A percentile compares a stretch with the other conserved stretches of the same genome.
These are phyloP conservation scores for Tragopan temminckii DNA, from an alignment of 2,797 vertebrate genomes.

Conservation along the genomic window DNA sequence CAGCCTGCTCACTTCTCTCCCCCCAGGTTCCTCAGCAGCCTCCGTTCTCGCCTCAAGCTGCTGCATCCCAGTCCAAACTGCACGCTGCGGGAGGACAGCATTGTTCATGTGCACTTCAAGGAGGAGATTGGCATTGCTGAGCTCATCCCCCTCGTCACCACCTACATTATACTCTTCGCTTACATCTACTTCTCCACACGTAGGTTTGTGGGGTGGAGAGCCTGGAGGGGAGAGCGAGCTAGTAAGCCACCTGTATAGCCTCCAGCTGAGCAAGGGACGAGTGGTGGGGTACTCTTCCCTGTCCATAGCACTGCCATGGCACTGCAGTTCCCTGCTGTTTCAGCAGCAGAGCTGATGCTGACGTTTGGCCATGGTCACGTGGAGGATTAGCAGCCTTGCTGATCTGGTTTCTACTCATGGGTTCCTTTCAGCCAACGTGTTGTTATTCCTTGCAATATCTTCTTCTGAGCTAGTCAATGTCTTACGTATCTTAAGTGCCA, in stretches of 20 bases:
- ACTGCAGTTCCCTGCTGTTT: not conserved
- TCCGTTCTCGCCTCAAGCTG: conserved; percentile 90
- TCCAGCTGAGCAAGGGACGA: not conserved
- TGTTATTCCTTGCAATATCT: not conserved
- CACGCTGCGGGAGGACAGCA: conserved; percentile 90
- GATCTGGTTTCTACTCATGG: not conserved
- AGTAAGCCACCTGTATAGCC: not conserved
- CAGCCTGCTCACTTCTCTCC: not conserved
- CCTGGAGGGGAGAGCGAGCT: not conserved
- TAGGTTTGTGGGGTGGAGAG: conserved; percentile 74
- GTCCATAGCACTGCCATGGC: fast-evolving
- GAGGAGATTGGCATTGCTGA: conserved; percentile 97
- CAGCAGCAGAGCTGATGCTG: not conserved
- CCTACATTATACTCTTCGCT: conserved; percentile 97
- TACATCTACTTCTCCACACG: conserved; percentile 99
- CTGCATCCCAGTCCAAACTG: conserved; percentile 94
- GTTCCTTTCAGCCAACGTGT: not conserved
- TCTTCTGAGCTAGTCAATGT: not conserved
- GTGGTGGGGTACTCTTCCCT: not conserved
- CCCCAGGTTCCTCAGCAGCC: conserved; percentile 90
- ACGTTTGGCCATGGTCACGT: fast-evolving
- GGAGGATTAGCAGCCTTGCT: not conserved
- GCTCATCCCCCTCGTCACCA: conserved; percentile 96
- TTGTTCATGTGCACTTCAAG: conserved; percentile 97
- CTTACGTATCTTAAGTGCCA: not conserved